A percentile compares a stretch with the other conserved stretches of the same genome.
These are phyloP conservation scores for Mesorhabditis sp. DNA, from an alignment of 2,888 invertebrate genomes.

Conservation along the genomic window DNA sequence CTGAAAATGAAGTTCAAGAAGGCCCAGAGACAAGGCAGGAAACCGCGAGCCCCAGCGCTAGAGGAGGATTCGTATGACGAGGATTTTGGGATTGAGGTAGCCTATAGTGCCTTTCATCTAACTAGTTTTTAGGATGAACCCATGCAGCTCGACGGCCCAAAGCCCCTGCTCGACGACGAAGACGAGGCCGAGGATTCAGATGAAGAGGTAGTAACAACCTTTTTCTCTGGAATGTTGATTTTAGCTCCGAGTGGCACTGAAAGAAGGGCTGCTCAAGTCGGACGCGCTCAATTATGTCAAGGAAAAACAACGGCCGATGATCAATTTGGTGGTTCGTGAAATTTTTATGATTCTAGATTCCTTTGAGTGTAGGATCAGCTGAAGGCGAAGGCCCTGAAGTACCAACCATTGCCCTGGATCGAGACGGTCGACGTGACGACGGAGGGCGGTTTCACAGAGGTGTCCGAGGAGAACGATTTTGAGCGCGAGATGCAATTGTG, in stretches of 20 bases:
- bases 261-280: constrained; percentile 78
- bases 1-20: neutral
- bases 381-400: constrained; percentile 30
- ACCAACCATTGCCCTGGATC: constrained; percentile 37
- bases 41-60: neutral
- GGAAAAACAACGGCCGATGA: constrained; percentile 65
- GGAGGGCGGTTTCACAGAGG: constrained; percentile 29
- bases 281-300: constrained; percentile 69
- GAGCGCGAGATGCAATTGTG: constrained; percentile 53
- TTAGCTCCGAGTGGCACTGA: constrained; percentile 84
- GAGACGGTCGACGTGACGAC: constrained; percentile 49
- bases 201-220: neutral
- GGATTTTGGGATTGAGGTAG: too few species aligned
- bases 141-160: neutral
- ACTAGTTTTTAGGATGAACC: too few species aligned
- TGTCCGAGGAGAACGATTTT: constrained; percentile 49
- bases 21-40: neutral
- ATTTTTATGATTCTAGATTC: neutral
- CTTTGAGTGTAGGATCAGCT: constrained; percentile 33
- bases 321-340: constrained; percentile 74
- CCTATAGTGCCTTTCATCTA: too few species aligned
- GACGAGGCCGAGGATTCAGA: neutral
- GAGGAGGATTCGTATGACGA: too few species aligned
- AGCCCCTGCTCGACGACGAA: neutral
- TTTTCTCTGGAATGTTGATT: constrained; percentile 11